Conservation (phyloP, 2,113 vertebrate genomes). For the Neolamprologus hecqui region DNA sequence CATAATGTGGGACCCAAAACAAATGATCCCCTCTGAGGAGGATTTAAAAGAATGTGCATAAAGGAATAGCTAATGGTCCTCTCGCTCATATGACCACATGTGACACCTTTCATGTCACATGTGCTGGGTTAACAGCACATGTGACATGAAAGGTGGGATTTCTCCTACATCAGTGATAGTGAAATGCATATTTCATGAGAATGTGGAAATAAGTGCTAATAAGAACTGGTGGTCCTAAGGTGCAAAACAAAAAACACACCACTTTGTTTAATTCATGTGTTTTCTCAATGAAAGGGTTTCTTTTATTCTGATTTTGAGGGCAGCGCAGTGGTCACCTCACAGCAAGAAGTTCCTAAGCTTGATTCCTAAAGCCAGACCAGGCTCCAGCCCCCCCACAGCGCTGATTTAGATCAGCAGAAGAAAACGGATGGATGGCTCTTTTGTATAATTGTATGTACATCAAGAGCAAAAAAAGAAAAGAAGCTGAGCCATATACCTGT, state of each 20-base stretch:
- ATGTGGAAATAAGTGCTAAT: not conserved
- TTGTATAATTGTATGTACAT: not conserved
- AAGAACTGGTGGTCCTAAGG: not conserved
- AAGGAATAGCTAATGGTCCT: not conserved
- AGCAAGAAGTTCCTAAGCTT: not conserved
- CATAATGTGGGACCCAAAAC: slow-evolving; percentile 9
- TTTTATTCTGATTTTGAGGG: not conserved
- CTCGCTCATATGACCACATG: not conserved
- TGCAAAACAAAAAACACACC: not conserved
- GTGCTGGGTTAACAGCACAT: not conserved
- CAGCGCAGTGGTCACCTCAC: not conserved
- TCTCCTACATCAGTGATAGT: not conserved
- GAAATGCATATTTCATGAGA: not conserved
- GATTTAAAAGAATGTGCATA: slow-evolving; percentile 19
- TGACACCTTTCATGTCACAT: not conserved
- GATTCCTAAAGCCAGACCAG: not conserved
- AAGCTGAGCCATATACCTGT: not conserved
- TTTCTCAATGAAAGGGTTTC: not conserved
- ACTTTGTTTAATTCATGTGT: not conserved
- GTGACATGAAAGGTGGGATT: not conserved
- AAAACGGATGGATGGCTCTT: not conserved
- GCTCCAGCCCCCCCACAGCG: not conserved
- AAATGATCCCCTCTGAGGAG: not conserved
- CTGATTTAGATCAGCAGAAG: not conserved
- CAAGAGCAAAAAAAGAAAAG: not conserved